phyloP scores from a whole-genome alignment of 2,888 invertebrate genomes.

The Idaea dimidiata region DNA sequence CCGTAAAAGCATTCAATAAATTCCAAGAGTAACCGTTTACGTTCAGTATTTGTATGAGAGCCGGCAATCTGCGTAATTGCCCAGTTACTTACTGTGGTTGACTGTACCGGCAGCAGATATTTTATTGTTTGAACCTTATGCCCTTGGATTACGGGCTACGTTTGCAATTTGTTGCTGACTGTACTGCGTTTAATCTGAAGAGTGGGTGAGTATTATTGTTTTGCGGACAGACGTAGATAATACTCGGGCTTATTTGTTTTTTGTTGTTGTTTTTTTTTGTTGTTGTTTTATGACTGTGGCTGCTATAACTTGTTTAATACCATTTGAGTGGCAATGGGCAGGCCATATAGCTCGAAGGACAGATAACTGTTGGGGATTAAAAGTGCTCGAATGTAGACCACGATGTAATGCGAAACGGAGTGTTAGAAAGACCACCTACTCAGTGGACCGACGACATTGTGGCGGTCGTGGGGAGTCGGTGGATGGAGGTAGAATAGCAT shows the following conservation, averaged over 20 bases:
- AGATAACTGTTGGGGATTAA: too few relatives aligned
- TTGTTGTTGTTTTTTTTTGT: not conserved
- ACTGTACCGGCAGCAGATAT: not conserved
- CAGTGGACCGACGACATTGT: too few relatives aligned
- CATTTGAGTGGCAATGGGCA: too few relatives aligned
- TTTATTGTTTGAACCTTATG: not conserved
- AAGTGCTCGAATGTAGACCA: too few relatives aligned
- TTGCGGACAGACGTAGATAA: not conserved
- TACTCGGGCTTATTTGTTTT: not conserved
- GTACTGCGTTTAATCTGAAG: not conserved
- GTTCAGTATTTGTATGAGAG: not conserved
- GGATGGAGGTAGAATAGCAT: too few relatives aligned
- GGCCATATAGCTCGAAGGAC: too few relatives aligned
- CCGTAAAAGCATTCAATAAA: not conserved
- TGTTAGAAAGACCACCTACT: too few relatives aligned
- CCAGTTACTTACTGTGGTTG: not conserved
- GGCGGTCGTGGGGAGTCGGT: too few relatives aligned
- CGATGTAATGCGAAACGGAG: too few relatives aligned
- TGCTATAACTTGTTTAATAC: too few relatives aligned
- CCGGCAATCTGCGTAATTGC: not conserved
- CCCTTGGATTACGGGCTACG: not conserved
- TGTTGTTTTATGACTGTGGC: not conserved
- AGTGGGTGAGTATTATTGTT: not conserved
- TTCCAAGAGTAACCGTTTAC: not conserved
- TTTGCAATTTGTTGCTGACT: not conserved